Percentiles rank a stretch among this genome's conserved stretches.
phyloP scores from a whole-genome alignment of 2,797 vertebrate genomes.

The Cichlasoma orientale region DNA sequence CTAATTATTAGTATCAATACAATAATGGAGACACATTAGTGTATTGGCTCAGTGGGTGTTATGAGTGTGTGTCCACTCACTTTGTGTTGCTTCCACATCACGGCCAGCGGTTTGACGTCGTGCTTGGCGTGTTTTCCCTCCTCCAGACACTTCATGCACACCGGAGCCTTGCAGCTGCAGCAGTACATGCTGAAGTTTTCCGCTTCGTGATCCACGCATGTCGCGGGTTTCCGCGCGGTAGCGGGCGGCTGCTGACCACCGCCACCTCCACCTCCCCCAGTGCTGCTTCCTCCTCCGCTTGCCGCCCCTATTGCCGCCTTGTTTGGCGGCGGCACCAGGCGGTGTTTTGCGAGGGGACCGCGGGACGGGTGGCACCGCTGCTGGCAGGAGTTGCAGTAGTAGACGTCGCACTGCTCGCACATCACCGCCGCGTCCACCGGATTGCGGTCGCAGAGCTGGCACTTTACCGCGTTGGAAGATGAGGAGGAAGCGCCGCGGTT shows the following conservation, averaged over 20 bases:
- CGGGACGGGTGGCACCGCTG: constrained; percentile 94
- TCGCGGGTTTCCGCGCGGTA: constrained; percentile 83
- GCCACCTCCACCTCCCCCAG: constrained; percentile 25
- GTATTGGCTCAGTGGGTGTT: background rate
- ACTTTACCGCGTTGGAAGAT: constrained; percentile 77
- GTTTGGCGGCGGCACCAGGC: constrained; percentile 82
- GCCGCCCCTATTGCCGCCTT: constrained; percentile 52
- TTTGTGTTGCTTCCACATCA: constrained; percentile 98
- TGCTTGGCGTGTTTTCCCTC: constrained; percentile 91
- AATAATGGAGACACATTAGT: background rate
- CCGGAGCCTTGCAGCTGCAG: constrained; percentile 87
- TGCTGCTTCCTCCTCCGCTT: constrained; percentile 31
- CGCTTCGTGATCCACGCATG: constrained; percentile 92
- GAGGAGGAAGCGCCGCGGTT: constrained; percentile 62
- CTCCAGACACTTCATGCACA: constrained; percentile 92
- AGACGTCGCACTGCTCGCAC: constrained; percentile 97
- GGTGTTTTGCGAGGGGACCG: constrained; percentile 94
- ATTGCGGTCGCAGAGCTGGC: constrained; percentile 94
- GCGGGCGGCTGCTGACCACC: constrained; percentile 64
- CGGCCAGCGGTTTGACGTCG: constrained; percentile 89
- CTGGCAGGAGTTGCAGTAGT: constrained; percentile 92
- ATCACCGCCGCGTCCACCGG: constrained; percentile 90
- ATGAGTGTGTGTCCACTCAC: constrained; percentile 73
- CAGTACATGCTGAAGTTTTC: constrained; percentile 96
- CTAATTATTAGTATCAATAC: background rate